These are phyloP conservation scores for Aviceda leuphotes DNA, from an alignment of 2,797 vertebrate genomes.

Conservation along the genomic window DNA sequence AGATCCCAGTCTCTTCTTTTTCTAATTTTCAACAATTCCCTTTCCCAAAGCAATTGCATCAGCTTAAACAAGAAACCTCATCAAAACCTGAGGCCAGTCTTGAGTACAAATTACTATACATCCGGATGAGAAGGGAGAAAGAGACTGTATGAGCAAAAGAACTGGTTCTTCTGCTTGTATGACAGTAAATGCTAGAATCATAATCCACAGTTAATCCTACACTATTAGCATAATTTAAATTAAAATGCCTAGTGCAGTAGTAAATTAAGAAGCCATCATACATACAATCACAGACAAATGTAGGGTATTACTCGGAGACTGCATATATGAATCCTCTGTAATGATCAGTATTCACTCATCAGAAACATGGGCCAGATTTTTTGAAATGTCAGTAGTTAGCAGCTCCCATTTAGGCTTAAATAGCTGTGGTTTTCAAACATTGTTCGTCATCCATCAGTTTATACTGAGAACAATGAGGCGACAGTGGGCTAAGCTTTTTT, in stretches of 20 bases:
- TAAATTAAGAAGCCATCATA: conserved; percentile 43
- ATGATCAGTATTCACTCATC: conserved; percentile 35
- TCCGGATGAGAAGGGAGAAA: neutral
- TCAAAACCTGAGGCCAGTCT: conserved; percentile 17
- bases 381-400: neutral
- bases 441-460: neutral
- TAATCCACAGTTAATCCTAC: conserved; percentile 57
- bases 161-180: neutral
- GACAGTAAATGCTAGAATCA: conserved; percentile 35
- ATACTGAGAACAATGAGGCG: neutral
- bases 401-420: conserved; percentile 28
- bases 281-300: neutral
- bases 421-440: conserved; percentile 7
- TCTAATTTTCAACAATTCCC: neutral
- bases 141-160: neutral
- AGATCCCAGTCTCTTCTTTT: neutral
- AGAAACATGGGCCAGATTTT: neutral
- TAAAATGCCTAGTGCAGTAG: conserved; percentile 44
- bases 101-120: conserved; percentile 2
- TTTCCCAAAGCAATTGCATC: neutral
- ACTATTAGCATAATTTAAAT: conserved; percentile 63
- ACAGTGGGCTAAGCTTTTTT: conserved; percentile 26
- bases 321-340: neutral
- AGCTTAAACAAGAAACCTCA: conserved; percentile 14
- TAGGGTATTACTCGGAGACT: conserved; percentile 17